These are phyloP conservation scores for Drosophila neutralis DNA, from an alignment of 2,888 invertebrate genomes.

Conservation along the genomic window DNA sequence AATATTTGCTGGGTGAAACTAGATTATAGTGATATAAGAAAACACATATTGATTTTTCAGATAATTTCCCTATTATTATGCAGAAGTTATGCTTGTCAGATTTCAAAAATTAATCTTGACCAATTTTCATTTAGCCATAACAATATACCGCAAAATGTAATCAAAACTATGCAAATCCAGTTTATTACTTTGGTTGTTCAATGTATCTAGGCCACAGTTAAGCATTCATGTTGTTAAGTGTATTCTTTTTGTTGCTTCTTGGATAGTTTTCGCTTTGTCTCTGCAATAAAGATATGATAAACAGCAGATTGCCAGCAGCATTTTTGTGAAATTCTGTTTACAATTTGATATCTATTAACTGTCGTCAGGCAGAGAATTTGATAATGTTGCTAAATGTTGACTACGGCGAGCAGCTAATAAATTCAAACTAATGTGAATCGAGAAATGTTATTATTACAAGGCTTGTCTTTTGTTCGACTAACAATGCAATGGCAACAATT, in stretches of 20 bases:
- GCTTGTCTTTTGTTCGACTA: slow-evolving; percentile 59
- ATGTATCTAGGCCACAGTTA: background rate
- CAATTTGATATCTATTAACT: slow-evolving; percentile 14
- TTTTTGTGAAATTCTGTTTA: background rate
- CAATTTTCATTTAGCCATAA: background rate
- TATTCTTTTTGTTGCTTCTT: background rate
- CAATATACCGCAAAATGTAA: background rate
- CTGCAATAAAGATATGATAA: slow-evolving; percentile 47
- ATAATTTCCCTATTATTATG: background rate
- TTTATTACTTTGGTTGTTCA: background rate
- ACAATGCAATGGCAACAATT: slow-evolving; percentile 65
- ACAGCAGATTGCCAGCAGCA: background rate
- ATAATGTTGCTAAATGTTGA: background rate
- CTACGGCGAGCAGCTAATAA: slow-evolving; percentile 42
- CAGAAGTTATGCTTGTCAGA: background rate
- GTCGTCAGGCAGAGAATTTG: slow-evolving; percentile 14
- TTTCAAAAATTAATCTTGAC: background rate
- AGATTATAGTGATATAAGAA: background rate
- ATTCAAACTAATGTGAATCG: slow-evolving; percentile 41
- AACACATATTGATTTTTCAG: background rate
- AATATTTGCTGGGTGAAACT: background rate
- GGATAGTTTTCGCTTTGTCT: slow-evolving; percentile 30
- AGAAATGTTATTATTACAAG: slow-evolving; percentile 50
- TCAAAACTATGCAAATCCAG: background rate
- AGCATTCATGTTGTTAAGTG: background rate